These are phyloP conservation scores for Actias luna DNA, from an alignment of 2,888 invertebrate species.

Conservation along the genomic window DNA sequence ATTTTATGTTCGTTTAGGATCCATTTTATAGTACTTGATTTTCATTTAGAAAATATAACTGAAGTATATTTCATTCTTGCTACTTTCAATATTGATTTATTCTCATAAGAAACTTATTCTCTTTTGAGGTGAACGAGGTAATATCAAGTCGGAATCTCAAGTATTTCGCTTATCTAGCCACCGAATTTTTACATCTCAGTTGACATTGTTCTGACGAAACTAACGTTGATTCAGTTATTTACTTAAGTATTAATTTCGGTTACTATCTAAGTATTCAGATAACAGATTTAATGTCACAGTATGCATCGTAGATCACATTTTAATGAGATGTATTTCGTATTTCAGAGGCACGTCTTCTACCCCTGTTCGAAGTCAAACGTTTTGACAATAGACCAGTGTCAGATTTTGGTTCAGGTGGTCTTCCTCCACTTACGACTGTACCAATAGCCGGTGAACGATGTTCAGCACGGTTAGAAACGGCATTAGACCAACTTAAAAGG, in stretches of 20 bases:
- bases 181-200: neutral
- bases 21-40: no score
- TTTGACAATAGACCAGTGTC: conserved; percentile 59
- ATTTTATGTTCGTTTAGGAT: no score
- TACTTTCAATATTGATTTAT: no score
- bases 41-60: no score
- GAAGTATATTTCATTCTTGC: no score
- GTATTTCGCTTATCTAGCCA: neutral
- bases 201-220: neutral
- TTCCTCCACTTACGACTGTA: conserved; percentile 62
- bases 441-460: conserved; percentile 80
- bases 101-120: neutral
- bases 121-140: neutral
- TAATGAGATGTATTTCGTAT: conserved; percentile 20
- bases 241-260: neutral
- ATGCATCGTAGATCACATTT: neutral
- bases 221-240: neutral
- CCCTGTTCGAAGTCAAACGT: conserved; percentile 68
- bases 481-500: conserved; percentile 84
- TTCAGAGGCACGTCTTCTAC: conserved; percentile 73
- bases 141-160: neutral
- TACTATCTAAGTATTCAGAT: neutral
- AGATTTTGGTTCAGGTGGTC: conserved; percentile 46
- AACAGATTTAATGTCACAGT: neutral
- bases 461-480: conserved; percentile 84